Base-by-base conservation (phyloP, 2,113 vertebrate species). In the Tychaedon coryphoeus region DNA sequence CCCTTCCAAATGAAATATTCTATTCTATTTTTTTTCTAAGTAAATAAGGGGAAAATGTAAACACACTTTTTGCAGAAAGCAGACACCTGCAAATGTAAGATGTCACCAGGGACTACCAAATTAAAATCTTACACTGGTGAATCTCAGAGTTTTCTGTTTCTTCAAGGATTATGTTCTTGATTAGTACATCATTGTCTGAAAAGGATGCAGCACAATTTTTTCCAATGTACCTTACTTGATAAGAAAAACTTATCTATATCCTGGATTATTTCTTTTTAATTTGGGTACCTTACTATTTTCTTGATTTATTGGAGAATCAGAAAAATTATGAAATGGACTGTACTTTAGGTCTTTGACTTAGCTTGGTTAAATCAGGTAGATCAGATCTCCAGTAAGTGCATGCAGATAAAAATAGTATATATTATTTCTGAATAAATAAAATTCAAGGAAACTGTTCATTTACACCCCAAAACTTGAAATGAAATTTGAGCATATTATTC, bases 401-500 rank as follows among this genome's bases (percentile, higher is more conserved):
- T 9, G 53, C 2, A 66, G 45, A 80, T 78, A 72, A 87, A 90
- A 89, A 74, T 26, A 76, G 36, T 38, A 70, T 51, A 42, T 25
- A 33, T 43, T 47, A 29, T 84, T 94, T 94, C 76, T 77, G 51
- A 93, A 96, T 50, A 94, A 96, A 90, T 81, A 76, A 79, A 91
- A 69, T 58, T 66, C 70, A 78, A 75, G 17, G 29, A 78, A 70
- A 87, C 53, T 71, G 18, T 66, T 96, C 57, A 94, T 70, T 84
- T 83, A 57, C 53, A 65, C 69, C 87, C 45, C 57, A 78, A 43
- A 87, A 89, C 36, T 75, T 4, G 1, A 88, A 94, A 87, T 0
- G 1, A 94, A 61, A 15, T 53, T 70, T 75, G 53, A 95, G 64
- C 85, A 94, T 96, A 96, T 97, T 96, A 96, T 96, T 96, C 95